Evolutionary conservation across 2,888 invertebrate genomes (phyloP).

Genomic region (Petrophora chlorosata): DNA sequence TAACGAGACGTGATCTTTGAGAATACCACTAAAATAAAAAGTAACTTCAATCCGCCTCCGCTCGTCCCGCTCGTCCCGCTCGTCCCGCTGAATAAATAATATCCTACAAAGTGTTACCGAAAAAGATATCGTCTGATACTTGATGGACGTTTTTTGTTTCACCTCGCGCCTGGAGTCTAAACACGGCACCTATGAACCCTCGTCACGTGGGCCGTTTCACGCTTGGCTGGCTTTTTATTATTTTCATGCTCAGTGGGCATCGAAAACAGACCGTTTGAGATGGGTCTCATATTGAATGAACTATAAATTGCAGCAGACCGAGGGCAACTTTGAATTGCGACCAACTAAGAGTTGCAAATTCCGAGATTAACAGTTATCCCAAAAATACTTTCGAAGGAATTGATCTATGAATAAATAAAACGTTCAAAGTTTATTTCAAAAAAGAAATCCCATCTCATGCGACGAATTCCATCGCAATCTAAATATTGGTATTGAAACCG

Average conservation of each 20-base stretch:
- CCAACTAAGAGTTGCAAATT: neutral
- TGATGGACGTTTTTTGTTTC: conserved; percentile 29
- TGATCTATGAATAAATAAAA: neutral
- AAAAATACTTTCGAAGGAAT: too few species aligned
- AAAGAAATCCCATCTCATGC: conserved; percentile 3
- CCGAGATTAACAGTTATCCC: neutral
- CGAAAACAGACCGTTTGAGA: conserved; percentile 28
- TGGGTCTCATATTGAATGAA: conserved; percentile 23
- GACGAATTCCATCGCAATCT: neutral
- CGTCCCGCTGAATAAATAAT: conserved; percentile 25
- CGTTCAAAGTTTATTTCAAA: conserved; percentile 18
- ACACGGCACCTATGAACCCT: conserved; percentile 30
- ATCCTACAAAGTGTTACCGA: conserved; percentile 11
- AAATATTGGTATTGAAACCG: conserved; percentile 11
- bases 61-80: neutral
- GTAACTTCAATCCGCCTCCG: conserved; percentile 18
- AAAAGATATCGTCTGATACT: conserved; percentile 9
- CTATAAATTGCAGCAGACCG: conserved; percentile 29
- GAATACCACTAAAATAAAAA: conserved; percentile 5
- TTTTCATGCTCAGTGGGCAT: conserved; percentile 35
- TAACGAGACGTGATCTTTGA: conserved; percentile 10
- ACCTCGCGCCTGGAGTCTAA: conserved; percentile 22
- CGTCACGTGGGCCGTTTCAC: conserved; percentile 34
- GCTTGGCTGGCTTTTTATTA: conserved; percentile 37
- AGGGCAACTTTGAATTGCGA: conserved; percentile 15